phyloP scores from a whole-genome alignment of 2,888 invertebrate species.

The Ferdinandea cuprea region DNA sequence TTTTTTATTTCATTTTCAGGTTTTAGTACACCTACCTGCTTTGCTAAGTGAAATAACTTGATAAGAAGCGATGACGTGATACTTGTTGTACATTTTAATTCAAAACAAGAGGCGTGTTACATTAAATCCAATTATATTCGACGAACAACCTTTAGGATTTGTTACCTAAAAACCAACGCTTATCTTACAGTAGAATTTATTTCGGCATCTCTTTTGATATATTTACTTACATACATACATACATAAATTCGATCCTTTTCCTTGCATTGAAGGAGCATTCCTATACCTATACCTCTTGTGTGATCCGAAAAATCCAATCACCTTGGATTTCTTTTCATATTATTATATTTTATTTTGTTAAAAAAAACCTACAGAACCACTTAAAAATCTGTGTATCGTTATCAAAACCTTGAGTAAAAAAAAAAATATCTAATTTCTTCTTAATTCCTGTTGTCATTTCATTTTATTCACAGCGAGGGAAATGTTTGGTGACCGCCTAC shows the following conservation, averaged over 20 bases:
- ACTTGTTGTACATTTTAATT: slow-evolving; percentile 26
- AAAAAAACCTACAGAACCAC: slow-evolving; percentile 13
- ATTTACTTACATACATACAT: not conserved
- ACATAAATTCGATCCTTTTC: slow-evolving; percentile 8
- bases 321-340: not conserved
- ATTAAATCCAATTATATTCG: slow-evolving; percentile 5
- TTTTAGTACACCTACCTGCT: not conserved
- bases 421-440: slow-evolving; percentile 28
- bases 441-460: not conserved
- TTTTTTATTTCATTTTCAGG: slow-evolving; percentile 21
- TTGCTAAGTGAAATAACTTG: slow-evolving; percentile 19
- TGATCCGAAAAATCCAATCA: slow-evolving; percentile 6
- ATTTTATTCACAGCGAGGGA: slow-evolving; percentile 30
- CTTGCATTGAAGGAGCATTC: not conserved
- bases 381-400: slow-evolving; percentile 19
- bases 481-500: slow-evolving; percentile 23
- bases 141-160: not conserved
- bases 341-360: not conserved
- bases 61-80: slow-evolving; percentile 17
- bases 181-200: slow-evolving; percentile 14
- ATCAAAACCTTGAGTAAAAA: slow-evolving; percentile 18
- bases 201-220: slow-evolving; percentile 10
- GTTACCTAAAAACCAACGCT: slow-evolving; percentile 11
- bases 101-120: slow-evolving; percentile 28
- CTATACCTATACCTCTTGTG: not conserved